phyloP scores from a whole-genome alignment of 2,113 vertebrate genomes.

The Indicator maculatus region DNA sequence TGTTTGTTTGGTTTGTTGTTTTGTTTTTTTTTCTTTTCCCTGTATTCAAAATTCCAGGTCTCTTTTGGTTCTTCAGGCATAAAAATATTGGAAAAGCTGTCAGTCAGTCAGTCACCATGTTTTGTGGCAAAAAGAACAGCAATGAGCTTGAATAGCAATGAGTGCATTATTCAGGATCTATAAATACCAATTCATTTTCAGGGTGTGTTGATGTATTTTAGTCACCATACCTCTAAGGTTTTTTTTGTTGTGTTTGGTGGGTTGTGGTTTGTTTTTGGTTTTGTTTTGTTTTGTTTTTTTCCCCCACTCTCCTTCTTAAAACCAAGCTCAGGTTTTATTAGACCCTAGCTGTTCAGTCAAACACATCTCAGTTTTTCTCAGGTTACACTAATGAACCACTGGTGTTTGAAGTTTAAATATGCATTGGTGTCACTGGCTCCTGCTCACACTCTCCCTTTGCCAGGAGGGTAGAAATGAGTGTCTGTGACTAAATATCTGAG shows the following conservation, averaged over 20 bases:
- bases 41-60: background rate
- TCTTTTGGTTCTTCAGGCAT: constrained; percentile 46
- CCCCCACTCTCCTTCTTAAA: background rate
- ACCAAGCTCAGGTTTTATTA: constrained; percentile 7
- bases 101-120: constrained; percentile 41
- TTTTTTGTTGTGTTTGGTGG: too few relatives aligned
- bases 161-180: constrained; percentile 49
- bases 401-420: constrained; percentile 42
- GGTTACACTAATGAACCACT: background rate
- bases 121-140: constrained; percentile 55
- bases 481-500: constrained; percentile 17
- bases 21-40: background rate
- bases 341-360: background rate
- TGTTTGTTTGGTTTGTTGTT: background rate
- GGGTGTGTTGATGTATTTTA: background rate
- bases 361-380: background rate
- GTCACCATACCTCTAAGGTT: background rate
- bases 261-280: too few relatives aligned
- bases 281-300: too few relatives aligned
- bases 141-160: constrained; percentile 58
- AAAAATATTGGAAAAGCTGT: constrained; percentile 65
- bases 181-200: constrained; percentile 48
- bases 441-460: background rate
- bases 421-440: background rate
- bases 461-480: background rate